phyloP scores from a whole-genome alignment of 2,888 invertebrate species.

The Tachina fera region DNA sequence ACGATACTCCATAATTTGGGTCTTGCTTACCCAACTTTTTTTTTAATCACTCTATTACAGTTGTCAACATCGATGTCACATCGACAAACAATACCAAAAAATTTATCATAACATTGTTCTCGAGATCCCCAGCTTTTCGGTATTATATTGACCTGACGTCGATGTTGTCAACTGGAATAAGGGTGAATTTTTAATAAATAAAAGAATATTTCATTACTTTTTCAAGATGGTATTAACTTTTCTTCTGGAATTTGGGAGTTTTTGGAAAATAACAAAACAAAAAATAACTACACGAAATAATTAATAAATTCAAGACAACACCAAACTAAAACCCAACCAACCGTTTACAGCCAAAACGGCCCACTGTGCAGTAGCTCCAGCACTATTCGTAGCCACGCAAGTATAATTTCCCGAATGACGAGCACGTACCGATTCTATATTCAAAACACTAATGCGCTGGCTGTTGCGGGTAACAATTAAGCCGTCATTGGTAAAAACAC shows the following conservation, averaged over 20 bases:
- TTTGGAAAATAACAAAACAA: background rate
- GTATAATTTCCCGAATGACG: slow-evolving; percentile 88
- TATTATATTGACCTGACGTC: too few species aligned
- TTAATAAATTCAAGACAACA: background rate
- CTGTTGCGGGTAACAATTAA: slow-evolving; percentile 80
- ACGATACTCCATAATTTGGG: too few species aligned
- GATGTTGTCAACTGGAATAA: too few species aligned
- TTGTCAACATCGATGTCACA: too few species aligned
- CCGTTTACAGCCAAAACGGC: slow-evolving; percentile 86
- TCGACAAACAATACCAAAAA: too few species aligned
- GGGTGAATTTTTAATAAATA: too few species aligned
- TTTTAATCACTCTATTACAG: too few species aligned
- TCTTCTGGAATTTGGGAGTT: background rate
- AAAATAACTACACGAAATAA: background rate
- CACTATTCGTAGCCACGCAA: slow-evolving; percentile 87
- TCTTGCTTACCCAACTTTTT: too few species aligned
- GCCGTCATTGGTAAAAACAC: slow-evolving; percentile 83
- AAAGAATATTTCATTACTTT: background rate
- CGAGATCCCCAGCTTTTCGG: too few species aligned
- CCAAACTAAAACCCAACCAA: slow-evolving; percentile 50
- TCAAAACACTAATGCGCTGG: slow-evolving; percentile 85
- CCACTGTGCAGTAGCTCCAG: slow-evolving; percentile 85
- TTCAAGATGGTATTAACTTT: background rate
- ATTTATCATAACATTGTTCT: too few species aligned
- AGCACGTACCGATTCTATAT: slow-evolving; percentile 87